Percentiles rank a stretch among this genome's conserved stretches.
Conservation (phyloP, 2,797 vertebrate genomes). For the Chaetophractus vellerosus region DNA sequence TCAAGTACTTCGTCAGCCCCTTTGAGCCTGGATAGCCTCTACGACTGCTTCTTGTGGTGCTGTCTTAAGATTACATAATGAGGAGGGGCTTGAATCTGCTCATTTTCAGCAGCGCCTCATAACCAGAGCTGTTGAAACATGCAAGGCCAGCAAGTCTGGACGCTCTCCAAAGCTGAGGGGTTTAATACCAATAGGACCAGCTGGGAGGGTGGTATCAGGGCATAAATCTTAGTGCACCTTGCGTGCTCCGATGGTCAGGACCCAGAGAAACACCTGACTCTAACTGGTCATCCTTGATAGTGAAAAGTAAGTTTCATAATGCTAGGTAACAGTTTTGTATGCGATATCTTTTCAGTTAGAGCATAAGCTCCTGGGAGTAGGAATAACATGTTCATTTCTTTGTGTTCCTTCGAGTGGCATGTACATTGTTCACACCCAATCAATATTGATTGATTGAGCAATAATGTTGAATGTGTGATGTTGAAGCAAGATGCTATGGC, state of each 20-base stretch:
- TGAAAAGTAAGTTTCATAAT: background rate
- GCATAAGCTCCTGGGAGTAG: background rate
- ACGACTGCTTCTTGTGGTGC: constrained; percentile 25
- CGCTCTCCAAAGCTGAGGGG: background rate
- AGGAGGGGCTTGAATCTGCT: constrained; percentile 72
- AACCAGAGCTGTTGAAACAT: constrained; percentile 66
- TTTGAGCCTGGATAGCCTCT: constrained; percentile 68
- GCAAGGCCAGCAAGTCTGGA: constrained; percentile 28
- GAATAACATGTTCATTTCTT: background rate
- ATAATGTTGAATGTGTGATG: background rate
- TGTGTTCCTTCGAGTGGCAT: background rate
- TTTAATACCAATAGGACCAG: background rate
- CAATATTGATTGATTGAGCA: background rate
- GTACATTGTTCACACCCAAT: background rate
- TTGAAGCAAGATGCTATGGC: background rate
- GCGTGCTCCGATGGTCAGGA: background rate
- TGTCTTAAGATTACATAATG: constrained; percentile 69
- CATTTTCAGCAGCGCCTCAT: constrained; percentile 60
- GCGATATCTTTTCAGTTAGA: background rate
- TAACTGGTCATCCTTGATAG: background rate
- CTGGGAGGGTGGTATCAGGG: background rate
- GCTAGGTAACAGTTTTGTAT: background rate
- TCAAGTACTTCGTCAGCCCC: constrained; percentile 41
- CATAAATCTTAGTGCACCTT: background rate
- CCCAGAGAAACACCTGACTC: background rate